phyloP scores from a whole-genome alignment of 2,888 invertebrate species.

The Imbricaverruca yamaguchii region DNA sequence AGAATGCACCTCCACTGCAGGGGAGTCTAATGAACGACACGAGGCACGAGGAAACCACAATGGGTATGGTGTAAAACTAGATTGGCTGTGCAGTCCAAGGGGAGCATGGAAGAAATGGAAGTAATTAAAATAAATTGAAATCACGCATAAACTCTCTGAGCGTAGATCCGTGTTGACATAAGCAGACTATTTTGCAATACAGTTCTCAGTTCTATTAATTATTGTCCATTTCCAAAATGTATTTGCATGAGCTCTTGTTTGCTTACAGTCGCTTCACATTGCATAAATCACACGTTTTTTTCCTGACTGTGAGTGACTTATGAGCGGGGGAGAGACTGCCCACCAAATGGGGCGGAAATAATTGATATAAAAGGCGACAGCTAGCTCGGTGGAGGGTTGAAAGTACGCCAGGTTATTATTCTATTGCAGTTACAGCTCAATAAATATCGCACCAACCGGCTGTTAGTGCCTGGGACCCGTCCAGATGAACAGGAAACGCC shows the following conservation, averaged over 20 bases:
- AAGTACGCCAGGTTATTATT: not conserved
- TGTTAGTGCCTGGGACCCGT: not conserved
- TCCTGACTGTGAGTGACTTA: not conserved
- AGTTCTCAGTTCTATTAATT: too few relatives aligned
- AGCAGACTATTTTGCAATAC: too few relatives aligned
- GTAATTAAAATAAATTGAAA: too few relatives aligned
- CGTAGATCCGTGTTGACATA: too few relatives aligned
- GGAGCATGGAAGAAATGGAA: too few relatives aligned
- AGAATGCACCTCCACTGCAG: too few relatives aligned
- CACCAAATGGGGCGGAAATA: constrained; percentile 10
- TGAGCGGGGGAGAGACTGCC: not conserved
- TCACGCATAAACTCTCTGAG: too few relatives aligned
- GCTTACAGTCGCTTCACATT: not conserved
- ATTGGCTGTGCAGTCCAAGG: too few relatives aligned
- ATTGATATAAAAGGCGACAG: not conserved
- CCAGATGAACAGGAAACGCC: not conserved
- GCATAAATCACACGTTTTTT: not conserved
- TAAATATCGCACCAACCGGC: not conserved
- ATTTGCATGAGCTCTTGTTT: not conserved
- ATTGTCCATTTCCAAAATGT: not conserved
- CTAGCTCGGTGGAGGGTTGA: not conserved
- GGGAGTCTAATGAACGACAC: too few relatives aligned
- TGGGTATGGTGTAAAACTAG: too few relatives aligned
- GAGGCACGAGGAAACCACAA: too few relatives aligned
- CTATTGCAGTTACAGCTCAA: not conserved